These are phyloP conservation scores for Aphis craccivora DNA, from an alignment of 1,140 invertebrate species.

Conservation along the genomic window DNA sequence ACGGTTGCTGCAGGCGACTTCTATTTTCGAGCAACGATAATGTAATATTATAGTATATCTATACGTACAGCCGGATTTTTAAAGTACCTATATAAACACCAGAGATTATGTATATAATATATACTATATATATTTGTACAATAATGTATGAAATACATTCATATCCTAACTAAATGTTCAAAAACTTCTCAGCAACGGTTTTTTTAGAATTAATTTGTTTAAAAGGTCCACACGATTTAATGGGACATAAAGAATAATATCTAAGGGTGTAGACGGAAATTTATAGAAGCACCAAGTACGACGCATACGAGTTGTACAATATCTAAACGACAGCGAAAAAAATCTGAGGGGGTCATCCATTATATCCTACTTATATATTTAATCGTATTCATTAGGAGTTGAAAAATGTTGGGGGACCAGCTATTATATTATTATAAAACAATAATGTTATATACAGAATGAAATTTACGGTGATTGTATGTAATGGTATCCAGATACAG, in stretches of 20 bases:
- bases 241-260: not conserved
- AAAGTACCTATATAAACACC: not conserved
- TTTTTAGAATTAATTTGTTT: constrained; percentile 12
- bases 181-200: not conserved
- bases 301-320: not conserved
- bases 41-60: not conserved
- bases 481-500: constrained; percentile 10
- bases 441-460: not conserved
- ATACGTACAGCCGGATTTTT: not conserved
- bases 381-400: constrained; percentile 30
- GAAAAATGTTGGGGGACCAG: not conserved
- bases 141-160: not conserved
- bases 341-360: constrained; percentile 5
- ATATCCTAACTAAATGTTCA: not conserved
- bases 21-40: not conserved
- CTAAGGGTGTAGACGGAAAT: not conserved
- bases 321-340: not conserved
- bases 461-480: not conserved
- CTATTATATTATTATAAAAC: constrained; percentile 31
- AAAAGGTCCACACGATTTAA: not conserved
- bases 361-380: constrained; percentile 26
- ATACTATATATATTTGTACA: not conserved
- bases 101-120: not conserved
- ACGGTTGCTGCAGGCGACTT: not conserved
- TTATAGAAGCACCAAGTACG: not conserved